A percentile compares a stretch with the other conserved stretches of the same genome.
These are phyloP conservation scores for Drosophila lacteicornis DNA, from an alignment of 1,140 invertebrate genomes.

Conservation along the genomic window DNA sequence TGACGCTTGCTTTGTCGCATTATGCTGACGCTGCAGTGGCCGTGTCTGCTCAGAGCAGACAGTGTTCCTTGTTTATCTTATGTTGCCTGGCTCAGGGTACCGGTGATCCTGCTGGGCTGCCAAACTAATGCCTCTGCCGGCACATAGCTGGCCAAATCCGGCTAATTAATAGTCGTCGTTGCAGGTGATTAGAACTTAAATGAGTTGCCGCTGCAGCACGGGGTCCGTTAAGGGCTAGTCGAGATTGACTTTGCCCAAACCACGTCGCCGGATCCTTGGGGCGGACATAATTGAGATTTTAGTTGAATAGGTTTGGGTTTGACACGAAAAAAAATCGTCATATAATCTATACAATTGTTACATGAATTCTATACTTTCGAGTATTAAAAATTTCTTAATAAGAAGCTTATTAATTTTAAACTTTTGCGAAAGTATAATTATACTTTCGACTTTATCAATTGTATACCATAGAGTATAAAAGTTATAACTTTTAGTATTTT, in stretches of 20 bases:
- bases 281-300: not conserved
- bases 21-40: slow-evolving; percentile 43
- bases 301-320: not conserved
- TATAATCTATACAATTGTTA: too few relatives aligned
- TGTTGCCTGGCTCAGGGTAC: slow-evolving; percentile 28
- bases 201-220: slow-evolving; percentile 57
- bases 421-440: too few relatives aligned
- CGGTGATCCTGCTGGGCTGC: slow-evolving; percentile 20
- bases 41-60: slow-evolving; percentile 9
- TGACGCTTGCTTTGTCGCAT: slow-evolving; percentile 46
- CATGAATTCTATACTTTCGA: too few relatives aligned
- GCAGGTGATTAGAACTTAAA: slow-evolving; percentile 77
- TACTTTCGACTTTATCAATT: too few relatives aligned
- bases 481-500: too few relatives aligned
- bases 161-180: slow-evolving; percentile 75
- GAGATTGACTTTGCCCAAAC: slow-evolving; percentile 11
- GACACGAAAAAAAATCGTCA: too few relatives aligned
- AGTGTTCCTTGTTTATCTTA: slow-evolving; percentile 66
- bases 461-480: too few relatives aligned
- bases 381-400: too few relatives aligned
- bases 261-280: slow-evolving; percentile 20
- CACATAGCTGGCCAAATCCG: slow-evolving; percentile 55
- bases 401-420: too few relatives aligned
- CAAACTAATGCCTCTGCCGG: slow-evolving; percentile 70
- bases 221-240: not conserved